A percentile compares a stretch with the other conserved stretches of the same genome.
Evolutionary conservation across 2,113 vertebrate genomes (phyloP).

Genomic region (Sebastes schlegelii): DNA sequence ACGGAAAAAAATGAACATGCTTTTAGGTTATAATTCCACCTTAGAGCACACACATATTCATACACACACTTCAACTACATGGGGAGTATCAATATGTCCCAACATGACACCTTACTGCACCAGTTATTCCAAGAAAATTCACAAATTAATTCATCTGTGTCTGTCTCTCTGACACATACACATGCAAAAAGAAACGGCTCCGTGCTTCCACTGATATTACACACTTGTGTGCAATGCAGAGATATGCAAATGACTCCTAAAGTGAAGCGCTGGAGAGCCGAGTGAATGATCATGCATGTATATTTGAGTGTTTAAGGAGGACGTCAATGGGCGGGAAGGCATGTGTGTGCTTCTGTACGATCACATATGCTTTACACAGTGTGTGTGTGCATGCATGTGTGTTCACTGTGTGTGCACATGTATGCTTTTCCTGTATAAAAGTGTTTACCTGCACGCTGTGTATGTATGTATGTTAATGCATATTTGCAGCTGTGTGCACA

Average conservation of each 20-base stretch:
- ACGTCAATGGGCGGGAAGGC: neutral
- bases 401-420: slow-evolving; percentile 8
- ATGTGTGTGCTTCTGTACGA: slow-evolving; percentile 17
- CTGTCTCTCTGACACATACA: neutral
- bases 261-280: slow-evolving; percentile 42
- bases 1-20: neutral
- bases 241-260: slow-evolving; percentile 74
- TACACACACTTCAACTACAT: neutral
- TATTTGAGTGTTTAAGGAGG: slow-evolving; percentile 12
- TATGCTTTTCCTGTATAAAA: neutral
- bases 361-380: neutral
- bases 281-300: slow-evolving; percentile 38
- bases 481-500: slow-evolving; percentile 23
- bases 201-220: slow-evolving; percentile 28
- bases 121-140: slow-evolving; percentile 21
- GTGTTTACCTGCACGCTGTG: neutral
- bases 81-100: neutral
- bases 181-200: neutral
- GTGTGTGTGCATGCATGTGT: neutral
- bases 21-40: neutral
- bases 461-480: slow-evolving; percentile 1
- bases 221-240: slow-evolving; percentile 75
- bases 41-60: neutral
- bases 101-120: slow-evolving; percentile 42
- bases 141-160: slow-evolving; percentile 12